phyloP scores from a whole-genome alignment of 1,140 invertebrate species.

The Drosophila gunungcola region DNA sequence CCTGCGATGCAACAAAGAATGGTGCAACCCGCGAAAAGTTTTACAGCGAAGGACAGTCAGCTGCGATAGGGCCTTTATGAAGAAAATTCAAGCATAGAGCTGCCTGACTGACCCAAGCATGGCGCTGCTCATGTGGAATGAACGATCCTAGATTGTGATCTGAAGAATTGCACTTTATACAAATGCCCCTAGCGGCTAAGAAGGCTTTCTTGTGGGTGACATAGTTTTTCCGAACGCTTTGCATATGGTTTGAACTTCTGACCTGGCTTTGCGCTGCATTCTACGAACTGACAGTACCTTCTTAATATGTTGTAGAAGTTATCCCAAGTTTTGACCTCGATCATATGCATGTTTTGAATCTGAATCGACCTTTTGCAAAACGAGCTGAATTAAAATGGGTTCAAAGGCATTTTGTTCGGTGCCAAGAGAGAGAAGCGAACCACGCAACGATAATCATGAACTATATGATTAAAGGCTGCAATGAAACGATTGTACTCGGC shows the following conservation, averaged over 20 bases:
- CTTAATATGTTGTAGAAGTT: not conserved
- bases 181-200: not conserved
- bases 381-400: not conserved
- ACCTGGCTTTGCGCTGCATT: too few relatives aligned
- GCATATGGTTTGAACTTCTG: not conserved
- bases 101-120: not conserved
- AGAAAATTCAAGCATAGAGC: too few relatives aligned
- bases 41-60: not conserved
- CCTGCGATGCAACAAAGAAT: too few relatives aligned
- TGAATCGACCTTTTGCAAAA: not conserved
- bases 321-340: not conserved
- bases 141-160: constrained; percentile 1
- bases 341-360: not conserved
- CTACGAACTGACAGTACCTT: too few relatives aligned
- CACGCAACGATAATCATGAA: not conserved
- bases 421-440: constrained; percentile 1
- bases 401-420: constrained; percentile 1
- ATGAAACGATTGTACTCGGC: too few relatives aligned
- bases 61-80: not conserved
- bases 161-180: constrained; percentile 3
- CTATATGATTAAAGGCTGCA: too few relatives aligned
- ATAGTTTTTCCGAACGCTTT: too few relatives aligned
- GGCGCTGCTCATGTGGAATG: not conserved
- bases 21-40: not conserved
- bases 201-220: not conserved